Evolutionary conservation across 2,797 vertebrate species (phyloP).

Genomic region (Dermochelys coriacea): DNA sequence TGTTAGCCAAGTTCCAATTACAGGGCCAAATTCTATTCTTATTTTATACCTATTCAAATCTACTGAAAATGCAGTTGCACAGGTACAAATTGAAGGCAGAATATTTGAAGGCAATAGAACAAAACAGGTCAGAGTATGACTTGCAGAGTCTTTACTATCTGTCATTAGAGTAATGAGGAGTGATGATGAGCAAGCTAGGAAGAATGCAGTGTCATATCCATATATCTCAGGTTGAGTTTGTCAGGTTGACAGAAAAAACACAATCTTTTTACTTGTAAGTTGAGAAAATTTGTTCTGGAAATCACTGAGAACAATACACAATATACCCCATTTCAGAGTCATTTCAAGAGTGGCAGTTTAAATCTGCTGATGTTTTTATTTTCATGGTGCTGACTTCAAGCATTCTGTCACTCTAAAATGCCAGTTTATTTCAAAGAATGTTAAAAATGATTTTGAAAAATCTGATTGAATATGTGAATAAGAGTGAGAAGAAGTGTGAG

Average conservation of each 20-base stretch:
- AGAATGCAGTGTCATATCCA: neutral
- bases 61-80: neutral
- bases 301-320: neutral
- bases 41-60: neutral
- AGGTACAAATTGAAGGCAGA: conserved; percentile 6
- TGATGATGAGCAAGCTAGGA: neutral
- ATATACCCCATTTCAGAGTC: neutral
- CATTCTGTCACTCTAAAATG: neutral
- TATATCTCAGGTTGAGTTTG: neutral
- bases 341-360: neutral
- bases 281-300: conserved; percentile 3
- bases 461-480: neutral
- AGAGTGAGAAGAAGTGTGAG: neutral
- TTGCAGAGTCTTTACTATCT: neutral
- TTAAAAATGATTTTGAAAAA: neutral
- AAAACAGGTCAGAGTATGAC: neutral
- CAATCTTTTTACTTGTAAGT: neutral
- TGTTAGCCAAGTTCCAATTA: neutral
- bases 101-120: neutral
- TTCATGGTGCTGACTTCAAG: neutral
- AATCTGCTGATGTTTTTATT: neutral
- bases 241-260: neutral
- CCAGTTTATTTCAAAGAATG: neutral
- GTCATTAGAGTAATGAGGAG: neutral
- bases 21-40: conserved; percentile 20